Conservation (phyloP, 2,888 invertebrate genomes). For the Lydus trimaculatus region DNA sequence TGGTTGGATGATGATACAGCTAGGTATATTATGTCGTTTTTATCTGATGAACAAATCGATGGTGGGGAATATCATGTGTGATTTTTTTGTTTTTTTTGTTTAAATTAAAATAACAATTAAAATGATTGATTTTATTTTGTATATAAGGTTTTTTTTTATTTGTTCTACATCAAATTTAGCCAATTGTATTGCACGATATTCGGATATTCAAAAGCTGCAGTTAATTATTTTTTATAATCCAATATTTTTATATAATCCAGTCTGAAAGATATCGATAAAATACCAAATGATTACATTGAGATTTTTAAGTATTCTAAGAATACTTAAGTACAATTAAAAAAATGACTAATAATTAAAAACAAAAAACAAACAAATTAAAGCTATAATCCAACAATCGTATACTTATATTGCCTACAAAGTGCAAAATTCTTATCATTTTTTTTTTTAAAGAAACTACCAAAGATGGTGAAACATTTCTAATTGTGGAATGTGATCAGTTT, state of each 20-base stretch:
- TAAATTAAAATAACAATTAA: neutral
- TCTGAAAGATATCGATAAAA: neutral
- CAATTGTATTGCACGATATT: conserved; percentile 1
- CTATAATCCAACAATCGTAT: conserved; percentile 11
- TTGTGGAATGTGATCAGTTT: conserved; percentile 16
- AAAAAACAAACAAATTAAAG: conserved; percentile 11
- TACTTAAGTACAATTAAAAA: neutral
- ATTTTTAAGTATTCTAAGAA: neutral
- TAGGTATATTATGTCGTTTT: conserved; percentile 65
- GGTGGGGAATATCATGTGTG: conserved; percentile 75
- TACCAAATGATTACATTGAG: neutral
- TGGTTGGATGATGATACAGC: conserved; percentile 75
- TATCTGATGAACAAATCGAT: conserved; percentile 73
- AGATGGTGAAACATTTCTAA: too few species aligned
- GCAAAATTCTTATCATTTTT: neutral
- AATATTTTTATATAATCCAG: neutral
- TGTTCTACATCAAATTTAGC: neutral
- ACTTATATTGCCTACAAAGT: conserved; percentile 17
- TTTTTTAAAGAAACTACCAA: neutral
- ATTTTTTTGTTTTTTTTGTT: too few species aligned
- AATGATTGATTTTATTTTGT: neutral
- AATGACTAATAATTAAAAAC: neutral
- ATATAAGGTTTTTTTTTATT: neutral
- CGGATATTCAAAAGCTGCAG: neutral
- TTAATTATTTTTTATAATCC: neutral